phyloP scores from a whole-genome alignment of 2,113 vertebrate species.

The Cervus canadensis region DNA sequence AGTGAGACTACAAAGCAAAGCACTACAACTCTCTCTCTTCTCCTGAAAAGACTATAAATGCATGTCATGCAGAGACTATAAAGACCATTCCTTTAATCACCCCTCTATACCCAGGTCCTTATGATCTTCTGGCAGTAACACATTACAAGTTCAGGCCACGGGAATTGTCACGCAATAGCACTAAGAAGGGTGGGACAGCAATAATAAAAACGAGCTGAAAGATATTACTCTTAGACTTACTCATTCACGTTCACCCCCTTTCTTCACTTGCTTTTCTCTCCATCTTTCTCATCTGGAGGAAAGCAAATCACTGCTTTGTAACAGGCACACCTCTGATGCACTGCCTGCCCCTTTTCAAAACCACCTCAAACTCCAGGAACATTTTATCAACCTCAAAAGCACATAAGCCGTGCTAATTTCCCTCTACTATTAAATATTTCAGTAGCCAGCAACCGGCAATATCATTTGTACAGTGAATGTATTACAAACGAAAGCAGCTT shows the following conservation, averaged over 20 bases:
- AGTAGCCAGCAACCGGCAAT: conserved; percentile 18
- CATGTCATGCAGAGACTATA: not conserved
- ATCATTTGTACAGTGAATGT: not conserved
- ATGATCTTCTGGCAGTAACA: conserved; percentile 32
- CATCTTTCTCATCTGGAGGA: conserved; percentile 47
- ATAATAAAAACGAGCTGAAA: conserved; percentile 59
- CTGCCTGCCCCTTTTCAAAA: conserved; percentile 14
- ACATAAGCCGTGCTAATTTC: not conserved
- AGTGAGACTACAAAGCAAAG: not conserved
- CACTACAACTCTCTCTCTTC: not conserved
- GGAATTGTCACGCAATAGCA: conserved; percentile 46
- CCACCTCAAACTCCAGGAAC: not conserved
- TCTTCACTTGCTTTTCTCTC: conserved; percentile 36
- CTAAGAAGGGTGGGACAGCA: conserved; percentile 26
- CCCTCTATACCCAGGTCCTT: not conserved
- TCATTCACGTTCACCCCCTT: not conserved
- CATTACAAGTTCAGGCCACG: conserved; percentile 39
- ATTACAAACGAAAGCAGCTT: conserved; percentile 3
- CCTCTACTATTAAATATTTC: not conserved
- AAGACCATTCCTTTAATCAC: conserved; percentile 31
- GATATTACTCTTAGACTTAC: not conserved
- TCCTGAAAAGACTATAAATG: not conserved
- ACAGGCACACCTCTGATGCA: not conserved
- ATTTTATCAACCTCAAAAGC: conserved; percentile 1
- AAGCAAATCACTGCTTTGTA: conserved; percentile 1